Evolutionary conservation across 2,888 invertebrate genomes (phyloP), one percentile per base, ranked within the genome.

Genomic region (Cryptocephalus primarius): DNA sequence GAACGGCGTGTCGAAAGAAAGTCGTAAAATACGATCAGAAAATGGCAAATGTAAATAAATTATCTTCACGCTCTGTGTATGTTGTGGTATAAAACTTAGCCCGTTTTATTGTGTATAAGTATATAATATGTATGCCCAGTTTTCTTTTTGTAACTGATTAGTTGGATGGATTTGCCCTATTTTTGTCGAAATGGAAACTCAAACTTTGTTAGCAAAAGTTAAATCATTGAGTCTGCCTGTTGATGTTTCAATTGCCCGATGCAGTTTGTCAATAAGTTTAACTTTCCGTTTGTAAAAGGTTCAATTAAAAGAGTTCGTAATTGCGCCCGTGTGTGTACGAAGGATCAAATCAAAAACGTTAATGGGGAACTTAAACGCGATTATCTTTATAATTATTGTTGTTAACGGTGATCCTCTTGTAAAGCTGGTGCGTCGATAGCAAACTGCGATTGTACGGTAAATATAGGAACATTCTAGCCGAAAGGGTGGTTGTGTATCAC

Each of bases 161-260:
- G 41, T 33, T 53, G 55, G 53, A 54, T 58, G 54, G 55, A 56
- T 52, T 59, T 60, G 59, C 61, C 61, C 59, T 57, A 59, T 50
- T 12, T 32, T 53, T 50, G 44, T 43, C 39, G 51, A 60, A 55
- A 55, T 2, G 22, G 46, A 50, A 48, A 43, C 39, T 11, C 12
- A 34, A 14, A 43, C 2, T 34, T 34, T 33, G 43, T 40, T n/a
- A 42, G 11, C 40, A 33, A 49, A 56, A 60, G 60, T 62, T 60
- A 61, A 61, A 60, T 53, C 57, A 60, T 61, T 62, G 62, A 63
- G 57, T 58, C 58, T 56, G 61, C 61, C 55, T 54, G 40, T 43
- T 54, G 60, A 59, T 62, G 61, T 62, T 61, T 53, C 56, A 44
- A 45, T 60, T 64, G 65, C 65, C 65, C 65, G 65, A 65, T 58